Evolutionary conservation across 2,797 vertebrate genomes (phyloP).

Genomic region (Xiphophorus birchmanni): DNA sequence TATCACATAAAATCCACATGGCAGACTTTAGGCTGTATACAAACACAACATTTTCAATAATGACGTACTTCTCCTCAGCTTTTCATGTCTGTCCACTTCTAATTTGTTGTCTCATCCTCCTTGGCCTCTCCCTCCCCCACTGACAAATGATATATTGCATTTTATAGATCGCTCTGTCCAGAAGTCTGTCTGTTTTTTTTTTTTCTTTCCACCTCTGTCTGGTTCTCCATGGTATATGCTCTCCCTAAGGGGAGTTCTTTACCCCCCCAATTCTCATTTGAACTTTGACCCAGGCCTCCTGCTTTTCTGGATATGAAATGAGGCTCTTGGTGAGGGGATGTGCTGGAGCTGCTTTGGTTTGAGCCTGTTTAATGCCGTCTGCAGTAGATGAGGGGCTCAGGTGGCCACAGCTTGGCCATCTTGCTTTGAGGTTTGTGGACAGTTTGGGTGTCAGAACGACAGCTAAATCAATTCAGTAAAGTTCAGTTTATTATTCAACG

Average conservation of each 20-base stretch:
- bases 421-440: constrained; percentile 8
- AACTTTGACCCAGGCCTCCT: constrained; percentile 79
- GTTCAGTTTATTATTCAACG: background rate
- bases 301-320: constrained; percentile 77
- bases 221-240: constrained; percentile 69
- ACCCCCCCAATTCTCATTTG: constrained; percentile 61
- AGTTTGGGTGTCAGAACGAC: background rate
- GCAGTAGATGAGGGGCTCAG: constrained; percentile 43
- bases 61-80: background rate
- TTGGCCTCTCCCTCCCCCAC: constrained; percentile 26
- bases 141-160: constrained; percentile 50
- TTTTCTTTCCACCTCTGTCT: constrained; percentile 71
- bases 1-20: background rate
- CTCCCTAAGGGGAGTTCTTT: constrained; percentile 68
- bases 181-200: constrained; percentile 64
- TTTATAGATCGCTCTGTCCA: constrained; percentile 61
- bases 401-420: constrained; percentile 18
- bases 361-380: constrained; percentile 40
- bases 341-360: constrained; percentile 51
- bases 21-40: background rate
- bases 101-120: constrained; percentile 9
- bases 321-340: constrained; percentile 63
- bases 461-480: background rate
- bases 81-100: background rate
- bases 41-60: background rate